Conservation (phyloP, 2,113 vertebrate species). For the Ammodytes dubius region DNA sequence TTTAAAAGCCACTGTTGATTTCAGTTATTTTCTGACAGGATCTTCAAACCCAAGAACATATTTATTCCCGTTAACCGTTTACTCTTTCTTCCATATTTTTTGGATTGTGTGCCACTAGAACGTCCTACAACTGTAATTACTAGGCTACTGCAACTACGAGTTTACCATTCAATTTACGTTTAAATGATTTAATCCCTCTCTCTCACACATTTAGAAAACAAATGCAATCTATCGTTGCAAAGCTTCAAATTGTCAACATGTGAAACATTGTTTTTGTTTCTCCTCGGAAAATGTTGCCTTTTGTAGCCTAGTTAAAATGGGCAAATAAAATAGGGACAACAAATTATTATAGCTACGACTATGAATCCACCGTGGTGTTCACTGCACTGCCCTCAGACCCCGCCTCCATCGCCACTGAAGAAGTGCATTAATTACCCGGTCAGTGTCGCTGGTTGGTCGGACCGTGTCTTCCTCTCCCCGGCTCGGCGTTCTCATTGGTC, state of each 20-base stretch:
- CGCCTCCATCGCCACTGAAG: slow-evolving; percentile 1
- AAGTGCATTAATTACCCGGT: slow-evolving; percentile 14
- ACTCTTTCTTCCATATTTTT: neutral
- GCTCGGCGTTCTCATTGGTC: slow-evolving; percentile 66
- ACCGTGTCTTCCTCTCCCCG: slow-evolving; percentile 23
- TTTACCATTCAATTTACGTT: too few relatives aligned
- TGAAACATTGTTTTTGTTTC: neutral
- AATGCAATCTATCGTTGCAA: neutral
- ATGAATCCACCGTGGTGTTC: neutral
- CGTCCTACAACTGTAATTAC: too few relatives aligned
- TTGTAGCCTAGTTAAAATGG: neutral
- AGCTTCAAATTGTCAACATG: neutral
- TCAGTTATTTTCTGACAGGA: neutral
- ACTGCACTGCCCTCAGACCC: neutral
- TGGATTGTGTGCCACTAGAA: neutral
- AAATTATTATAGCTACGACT: neutral
- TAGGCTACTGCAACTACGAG: too few relatives aligned
- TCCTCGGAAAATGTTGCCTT: neutral
- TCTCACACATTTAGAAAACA: neutral
- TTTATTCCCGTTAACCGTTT: neutral
- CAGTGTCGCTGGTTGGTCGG: slow-evolving; percentile 68
- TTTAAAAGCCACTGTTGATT: neutral
- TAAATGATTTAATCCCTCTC: too few relatives aligned
- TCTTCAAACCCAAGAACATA: neutral
- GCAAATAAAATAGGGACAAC: neutral